Evolutionary conservation across 2,888 invertebrate genomes (phyloP).

Genomic region (Dicranocentrus wangi): DNA sequence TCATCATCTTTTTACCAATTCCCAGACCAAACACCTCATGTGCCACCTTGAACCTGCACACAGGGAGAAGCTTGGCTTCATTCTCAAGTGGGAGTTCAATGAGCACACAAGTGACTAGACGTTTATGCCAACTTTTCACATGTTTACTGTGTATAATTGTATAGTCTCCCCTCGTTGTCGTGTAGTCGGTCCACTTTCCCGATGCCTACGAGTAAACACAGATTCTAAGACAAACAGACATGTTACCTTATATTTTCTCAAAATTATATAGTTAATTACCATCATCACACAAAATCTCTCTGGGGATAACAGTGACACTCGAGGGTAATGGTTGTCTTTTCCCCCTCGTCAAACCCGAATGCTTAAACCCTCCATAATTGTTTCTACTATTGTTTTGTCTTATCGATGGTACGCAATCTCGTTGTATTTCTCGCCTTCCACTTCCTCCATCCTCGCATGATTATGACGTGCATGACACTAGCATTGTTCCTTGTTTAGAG

Average conservation of each 20-base stretch:
- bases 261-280: too few relatives aligned
- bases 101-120: not conserved
- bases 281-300: too few relatives aligned
- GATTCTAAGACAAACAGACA: too few relatives aligned
- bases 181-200: too few relatives aligned
- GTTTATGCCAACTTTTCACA: too few relatives aligned
- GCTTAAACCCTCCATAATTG: slow-evolving; percentile 1
- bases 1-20: not conserved
- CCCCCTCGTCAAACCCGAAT: not conserved
- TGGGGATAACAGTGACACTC: slow-evolving; percentile 12
- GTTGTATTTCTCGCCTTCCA: slow-evolving; percentile 19
- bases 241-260: too few relatives aligned
- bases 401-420: slow-evolving; percentile 32
- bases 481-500: not conserved
- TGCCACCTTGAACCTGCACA: slow-evolving; percentile 36
- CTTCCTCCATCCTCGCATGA: slow-evolving; percentile 45
- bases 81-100: slow-evolving; percentile 14
- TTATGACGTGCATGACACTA: slow-evolving; percentile 19
- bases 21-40: not conserved
- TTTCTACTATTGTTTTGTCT: slow-evolving; percentile 33
- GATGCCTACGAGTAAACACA: too few relatives aligned
- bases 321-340: slow-evolving; percentile 1
- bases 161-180: too few relatives aligned
- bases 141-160: too few relatives aligned
- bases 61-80: not conserved